Evolutionary conservation across 2,797 vertebrate species (phyloP), one percentile per base, ranked within the genome.

Genomic region (Amniataba percoides): DNA sequence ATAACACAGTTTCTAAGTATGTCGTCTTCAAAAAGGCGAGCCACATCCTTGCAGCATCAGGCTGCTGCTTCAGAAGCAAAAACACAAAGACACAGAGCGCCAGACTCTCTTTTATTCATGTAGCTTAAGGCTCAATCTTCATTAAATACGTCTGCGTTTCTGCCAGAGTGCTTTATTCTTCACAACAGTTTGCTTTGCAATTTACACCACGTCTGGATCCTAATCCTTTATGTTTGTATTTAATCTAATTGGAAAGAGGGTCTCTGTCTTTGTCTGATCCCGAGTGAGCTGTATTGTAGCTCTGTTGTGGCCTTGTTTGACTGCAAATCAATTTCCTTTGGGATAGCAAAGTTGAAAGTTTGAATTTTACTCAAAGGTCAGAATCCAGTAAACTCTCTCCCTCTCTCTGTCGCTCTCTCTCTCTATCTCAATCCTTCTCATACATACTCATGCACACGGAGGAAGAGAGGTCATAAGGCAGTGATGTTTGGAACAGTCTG

Each of bases 271-370:
- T 55, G 40, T 71, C 55, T 82, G 21, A 82, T 74, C 82, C 58
- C 36, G 61, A 74, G 48, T 71, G 23, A 86, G 67, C 58, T 81
- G 63, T 76, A n/a, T 49, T 23, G 13, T 65, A 55, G 60, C 57
- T 73, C 49, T 62, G 7, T 12, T 77, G 27, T 60, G 60, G 49
- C 65, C 66, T 69, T 15, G 25, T 56, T 85, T 78, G 49, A 78
- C 61, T 68, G 43, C 7, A 82, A 85, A 73, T 80, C 77, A 88
- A 82, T 85, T 86, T 89, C 84, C 82, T 73, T 71, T 59, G 1
- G 60, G 34, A 18, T 51, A 42, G 48, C 74, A 87, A 83, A 83
- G 75, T 82, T 80, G 27, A 74, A 75, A 78, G 67, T 83, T 74
- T 72, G 46, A 59, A n/a, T 66, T 71, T 58, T 68, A 49, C 60